phyloP scores from a whole-genome alignment of 37 sponge, comb jelly and placozoan species.

The Aplysina aerophoba region DNA sequence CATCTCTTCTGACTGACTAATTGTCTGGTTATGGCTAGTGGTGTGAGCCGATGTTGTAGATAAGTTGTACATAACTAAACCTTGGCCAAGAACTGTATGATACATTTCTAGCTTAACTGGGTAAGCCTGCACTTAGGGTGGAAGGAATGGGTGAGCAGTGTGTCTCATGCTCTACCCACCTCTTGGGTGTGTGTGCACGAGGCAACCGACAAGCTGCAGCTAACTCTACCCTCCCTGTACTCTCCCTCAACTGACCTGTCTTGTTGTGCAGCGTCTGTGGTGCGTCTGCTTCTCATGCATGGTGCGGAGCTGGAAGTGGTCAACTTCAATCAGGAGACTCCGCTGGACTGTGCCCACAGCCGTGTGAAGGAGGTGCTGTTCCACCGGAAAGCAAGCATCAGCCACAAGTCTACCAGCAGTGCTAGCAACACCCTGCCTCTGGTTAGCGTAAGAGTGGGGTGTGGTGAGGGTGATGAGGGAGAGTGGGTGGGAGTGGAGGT shows the following conservation, averaged over 20 bases:
- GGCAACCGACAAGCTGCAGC: background rate
- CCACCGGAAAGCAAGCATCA: background rate
- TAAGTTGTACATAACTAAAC: no score
- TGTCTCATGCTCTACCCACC: background rate
- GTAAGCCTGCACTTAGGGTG: no score
- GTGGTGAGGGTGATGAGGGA: background rate
- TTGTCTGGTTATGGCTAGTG: no score
- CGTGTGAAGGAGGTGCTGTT: background rate
- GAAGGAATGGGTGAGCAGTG: background rate
- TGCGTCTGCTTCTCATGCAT: conserved; percentile 64
- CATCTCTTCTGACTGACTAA: no score
- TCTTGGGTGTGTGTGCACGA: background rate
- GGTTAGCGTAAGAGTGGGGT: background rate
- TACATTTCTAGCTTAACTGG: no score
- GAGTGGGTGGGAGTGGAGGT: background rate
- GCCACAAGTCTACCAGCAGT: background rate
- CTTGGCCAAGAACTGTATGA: no score
- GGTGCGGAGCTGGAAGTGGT: conserved; percentile 52
- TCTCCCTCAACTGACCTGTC: background rate
- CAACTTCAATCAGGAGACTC: conserved; percentile 69
- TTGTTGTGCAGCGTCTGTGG: conserved; percentile 62
- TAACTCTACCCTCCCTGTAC: background rate
- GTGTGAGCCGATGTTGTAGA: no score
- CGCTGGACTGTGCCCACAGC: conserved; percentile 73
- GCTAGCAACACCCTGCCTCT: no score